A percentile compares a stretch with the other conserved stretches of the same genome.
These are phyloP conservation scores for Tetragonula clypearis DNA, from an alignment of 1,140 invertebrate species.

Conservation along the genomic window DNA sequence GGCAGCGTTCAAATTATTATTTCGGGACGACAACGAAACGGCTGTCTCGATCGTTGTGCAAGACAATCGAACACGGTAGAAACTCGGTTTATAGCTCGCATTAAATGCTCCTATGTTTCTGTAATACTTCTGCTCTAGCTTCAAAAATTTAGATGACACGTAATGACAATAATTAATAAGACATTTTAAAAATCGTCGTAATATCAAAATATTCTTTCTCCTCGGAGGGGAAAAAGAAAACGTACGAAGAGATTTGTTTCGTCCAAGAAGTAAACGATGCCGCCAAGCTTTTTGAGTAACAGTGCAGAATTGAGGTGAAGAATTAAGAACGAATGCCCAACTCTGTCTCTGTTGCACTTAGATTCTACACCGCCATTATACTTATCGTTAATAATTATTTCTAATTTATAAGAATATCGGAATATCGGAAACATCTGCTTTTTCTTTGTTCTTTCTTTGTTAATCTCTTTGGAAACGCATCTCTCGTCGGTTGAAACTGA, in stretches of 20 bases:
- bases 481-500: neutral
- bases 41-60: slow-evolving; percentile 3
- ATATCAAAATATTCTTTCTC: too few species aligned
- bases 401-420: too few species aligned
- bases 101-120: neutral
- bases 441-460: neutral
- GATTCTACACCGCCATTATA: neutral
- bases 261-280: too few species aligned
- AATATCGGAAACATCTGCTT: neutral
- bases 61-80: neutral
- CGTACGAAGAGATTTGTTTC: too few species aligned
- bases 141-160: too few species aligned
- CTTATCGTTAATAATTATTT: neutral
- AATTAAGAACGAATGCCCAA: too few species aligned
- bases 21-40: neutral
- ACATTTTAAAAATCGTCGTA: too few species aligned
- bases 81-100: neutral
- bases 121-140: neutral
- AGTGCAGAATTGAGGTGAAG: too few species aligned
- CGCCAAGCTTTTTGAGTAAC: too few species aligned
- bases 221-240: too few species aligned
- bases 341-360: too few species aligned
- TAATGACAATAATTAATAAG: too few species aligned
- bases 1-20: neutral
- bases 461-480: neutral